These are phyloP conservation scores for Ecdyonurus torrentis DNA, from an alignment of 2,888 invertebrate genomes.

Conservation along the genomic window DNA sequence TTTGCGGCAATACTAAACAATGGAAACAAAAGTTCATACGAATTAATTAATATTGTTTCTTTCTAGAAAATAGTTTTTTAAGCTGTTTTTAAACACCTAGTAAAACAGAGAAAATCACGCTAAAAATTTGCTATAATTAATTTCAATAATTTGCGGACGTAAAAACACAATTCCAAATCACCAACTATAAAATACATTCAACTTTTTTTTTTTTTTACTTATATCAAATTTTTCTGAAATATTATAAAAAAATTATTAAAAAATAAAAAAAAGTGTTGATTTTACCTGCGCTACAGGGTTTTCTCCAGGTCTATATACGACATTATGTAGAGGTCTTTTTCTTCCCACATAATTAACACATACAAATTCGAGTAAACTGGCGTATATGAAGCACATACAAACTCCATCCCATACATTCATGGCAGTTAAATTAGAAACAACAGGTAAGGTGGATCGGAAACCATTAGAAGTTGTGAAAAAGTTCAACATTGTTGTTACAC, in stretches of 20 bases:
- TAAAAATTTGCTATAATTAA: too few species aligned
- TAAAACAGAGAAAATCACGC: too few species aligned
- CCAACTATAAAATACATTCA: too few species aligned
- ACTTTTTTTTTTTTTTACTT: too few species aligned
- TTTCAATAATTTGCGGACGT: too few species aligned
- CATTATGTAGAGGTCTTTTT: conserved; percentile 74
- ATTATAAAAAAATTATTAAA: background rate
- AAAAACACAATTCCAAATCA: too few species aligned
- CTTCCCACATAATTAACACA: conserved; percentile 91
- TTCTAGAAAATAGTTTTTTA: too few species aligned
- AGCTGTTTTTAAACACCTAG: too few species aligned
- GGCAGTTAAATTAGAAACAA: conserved; percentile 83
- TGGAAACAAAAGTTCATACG: too few species aligned
- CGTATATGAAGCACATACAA: conserved; percentile 94
- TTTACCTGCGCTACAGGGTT: conserved; percentile 77
- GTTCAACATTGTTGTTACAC: conserved; percentile 95
- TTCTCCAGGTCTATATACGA: conserved; percentile 76
- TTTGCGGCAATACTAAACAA: too few species aligned
- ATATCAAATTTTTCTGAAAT: background rate
- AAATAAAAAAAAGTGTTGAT: background rate
- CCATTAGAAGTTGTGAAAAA: conserved; percentile 93
- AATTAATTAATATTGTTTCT: too few species aligned
- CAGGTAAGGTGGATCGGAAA: conserved; percentile 80
- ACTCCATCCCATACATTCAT: conserved; percentile 97
- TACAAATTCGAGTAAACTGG: conserved; percentile 82